Evolutionary conservation across 2,888 invertebrate genomes (phyloP).

Genomic region (Stegana nigrithorax): DNA sequence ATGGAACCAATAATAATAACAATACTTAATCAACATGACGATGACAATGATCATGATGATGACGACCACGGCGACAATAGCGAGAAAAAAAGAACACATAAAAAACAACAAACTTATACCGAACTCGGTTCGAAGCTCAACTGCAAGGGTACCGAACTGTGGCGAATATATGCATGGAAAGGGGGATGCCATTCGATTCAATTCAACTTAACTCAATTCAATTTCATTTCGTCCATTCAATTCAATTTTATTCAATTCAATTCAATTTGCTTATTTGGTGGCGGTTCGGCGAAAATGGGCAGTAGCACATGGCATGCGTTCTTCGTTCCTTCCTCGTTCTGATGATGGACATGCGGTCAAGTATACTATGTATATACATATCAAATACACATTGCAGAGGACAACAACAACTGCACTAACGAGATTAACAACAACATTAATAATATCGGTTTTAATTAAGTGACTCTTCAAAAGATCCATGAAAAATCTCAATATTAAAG

Average conservation of each 20-base stretch:
- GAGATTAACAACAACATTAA: too few species aligned
- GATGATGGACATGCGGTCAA: too few species aligned
- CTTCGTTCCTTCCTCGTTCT: too few species aligned
- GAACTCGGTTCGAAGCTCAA: constrained; percentile 1
- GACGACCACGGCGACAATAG: not conserved
- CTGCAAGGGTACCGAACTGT: not conserved
- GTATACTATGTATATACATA: too few species aligned
- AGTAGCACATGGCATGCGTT: too few species aligned
- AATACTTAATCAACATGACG: not conserved
- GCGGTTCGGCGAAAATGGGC: too few species aligned
- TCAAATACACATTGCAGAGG: too few species aligned
- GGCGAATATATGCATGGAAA: constrained; percentile 21
- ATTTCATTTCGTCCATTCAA: constrained; percentile 36
- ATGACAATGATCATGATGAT: not conserved
- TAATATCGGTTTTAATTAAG: too few species aligned
- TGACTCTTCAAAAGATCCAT: too few species aligned
- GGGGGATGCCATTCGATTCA: constrained; percentile 18
- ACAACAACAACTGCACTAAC: too few species aligned
- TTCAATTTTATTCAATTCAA: constrained; percentile 36
- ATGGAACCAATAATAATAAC: constrained; percentile 63
- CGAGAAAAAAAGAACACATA: constrained; percentile 1
- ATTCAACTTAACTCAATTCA: constrained; percentile 2
- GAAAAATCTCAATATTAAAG: too few species aligned
- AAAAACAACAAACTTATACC: not conserved
- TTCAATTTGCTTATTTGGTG: constrained; percentile 62